These are phyloP conservation scores for Allygus modestus DNA, from an alignment of 2,888 invertebrate species.

Conservation along the genomic window DNA sequence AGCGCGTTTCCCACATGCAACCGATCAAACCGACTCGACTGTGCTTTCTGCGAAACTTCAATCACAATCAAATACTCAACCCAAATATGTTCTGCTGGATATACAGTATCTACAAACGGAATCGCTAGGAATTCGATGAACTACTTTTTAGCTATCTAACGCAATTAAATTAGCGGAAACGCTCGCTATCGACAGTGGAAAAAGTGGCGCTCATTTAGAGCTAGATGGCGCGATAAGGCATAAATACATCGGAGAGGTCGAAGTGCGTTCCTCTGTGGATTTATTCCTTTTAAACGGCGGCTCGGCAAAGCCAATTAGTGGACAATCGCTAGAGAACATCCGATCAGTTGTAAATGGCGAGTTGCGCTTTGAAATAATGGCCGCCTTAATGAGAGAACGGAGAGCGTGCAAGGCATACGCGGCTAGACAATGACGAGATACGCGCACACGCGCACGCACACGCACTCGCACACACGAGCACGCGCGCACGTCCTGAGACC, in stretches of 20 bases:
- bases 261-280: slow-evolving; percentile 36
- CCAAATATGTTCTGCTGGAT: slow-evolving; percentile 10
- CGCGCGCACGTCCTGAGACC: not conserved
- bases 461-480: not conserved
- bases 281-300: slow-evolving; percentile 54
- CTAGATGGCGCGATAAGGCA: slow-evolving; percentile 35
- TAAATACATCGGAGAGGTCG: slow-evolving; percentile 33
- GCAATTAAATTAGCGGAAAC: slow-evolving; percentile 42
- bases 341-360: slow-evolving; percentile 54
- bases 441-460: slow-evolving; percentile 10
- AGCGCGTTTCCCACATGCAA: not conserved
- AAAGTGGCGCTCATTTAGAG: slow-evolving; percentile 24
- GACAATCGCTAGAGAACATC: slow-evolving; percentile 40
- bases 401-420: slow-evolving; percentile 47
- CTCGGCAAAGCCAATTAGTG: slow-evolving; percentile 45
- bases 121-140: slow-evolving; percentile 22
- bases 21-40: not conserved
- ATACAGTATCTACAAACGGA: slow-evolving; percentile 23
- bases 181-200: slow-evolving; percentile 20
- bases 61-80: not conserved
- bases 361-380: slow-evolving; percentile 54
- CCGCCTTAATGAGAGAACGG: slow-evolving; percentile 42
- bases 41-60: not conserved
- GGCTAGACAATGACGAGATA: slow-evolving; percentile 30
- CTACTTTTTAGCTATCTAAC: slow-evolving; percentile 41